Conservation (phyloP, 2,113 vertebrate genomes). For the Typhlomys cinereus region DNA sequence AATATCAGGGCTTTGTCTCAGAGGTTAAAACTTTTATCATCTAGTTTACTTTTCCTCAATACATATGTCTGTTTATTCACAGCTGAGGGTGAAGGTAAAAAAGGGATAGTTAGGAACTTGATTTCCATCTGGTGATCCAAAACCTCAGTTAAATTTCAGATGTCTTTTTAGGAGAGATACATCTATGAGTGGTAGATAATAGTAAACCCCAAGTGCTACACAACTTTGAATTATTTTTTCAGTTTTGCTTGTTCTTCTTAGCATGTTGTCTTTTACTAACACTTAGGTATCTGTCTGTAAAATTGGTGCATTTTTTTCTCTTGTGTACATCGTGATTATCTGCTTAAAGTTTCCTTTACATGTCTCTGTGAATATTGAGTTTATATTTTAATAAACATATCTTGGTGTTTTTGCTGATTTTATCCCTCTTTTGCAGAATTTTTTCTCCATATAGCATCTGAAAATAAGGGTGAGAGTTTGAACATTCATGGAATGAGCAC, state of each 20-base stretch:
- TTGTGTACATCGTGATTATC: background rate
- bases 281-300: constrained; percentile 66
- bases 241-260: constrained; percentile 62
- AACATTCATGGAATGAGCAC: background rate
- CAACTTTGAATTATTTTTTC: constrained; percentile 66
- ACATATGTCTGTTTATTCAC: background rate
- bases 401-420: background rate
- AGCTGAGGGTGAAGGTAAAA: constrained; percentile 59
- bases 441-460: background rate
- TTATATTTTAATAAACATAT: constrained; percentile 56
- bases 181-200: constrained; percentile 40
- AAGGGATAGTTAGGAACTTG: constrained; percentile 51
- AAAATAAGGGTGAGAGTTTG: background rate
- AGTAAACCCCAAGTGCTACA: constrained; percentile 49
- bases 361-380: constrained; percentile 39
- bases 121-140: constrained; percentile 54
- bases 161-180: background rate
- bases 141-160: constrained; percentile 41
- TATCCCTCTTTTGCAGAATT: constrained; percentile 43
- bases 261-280: constrained; percentile 25
- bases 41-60: constrained; percentile 59
- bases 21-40: constrained; percentile 64
- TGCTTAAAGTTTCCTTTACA: constrained; percentile 3
- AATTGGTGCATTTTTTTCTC: constrained; percentile 54
- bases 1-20: constrained; percentile 33